Evolutionary conservation across 2,113 vertebrate species (phyloP).

Genomic region (Sinosuthora webbiana): DNA sequence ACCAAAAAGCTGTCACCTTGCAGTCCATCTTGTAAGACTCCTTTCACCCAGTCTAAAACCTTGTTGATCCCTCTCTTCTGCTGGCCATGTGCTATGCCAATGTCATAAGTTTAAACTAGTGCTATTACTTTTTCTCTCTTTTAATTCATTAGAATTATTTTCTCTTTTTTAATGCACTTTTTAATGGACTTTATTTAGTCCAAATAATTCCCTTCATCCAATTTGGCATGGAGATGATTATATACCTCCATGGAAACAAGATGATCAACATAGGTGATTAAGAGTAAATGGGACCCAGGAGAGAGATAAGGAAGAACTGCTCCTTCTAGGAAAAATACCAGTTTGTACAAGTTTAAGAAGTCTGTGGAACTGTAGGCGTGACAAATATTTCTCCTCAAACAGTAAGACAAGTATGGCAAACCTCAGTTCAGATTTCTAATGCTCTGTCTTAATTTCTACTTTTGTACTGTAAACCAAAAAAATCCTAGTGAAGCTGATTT

Average conservation of each 20-base stretch:
- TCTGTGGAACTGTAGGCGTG: background rate
- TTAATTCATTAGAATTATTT: background rate
- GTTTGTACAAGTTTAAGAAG: background rate
- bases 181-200: too few relatives aligned
- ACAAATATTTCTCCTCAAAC: background rate
- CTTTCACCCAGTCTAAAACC: background rate
- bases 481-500: background rate
- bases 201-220: background rate
- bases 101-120: background rate
- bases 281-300: too few relatives aligned
- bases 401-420: background rate
- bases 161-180: too few relatives aligned
- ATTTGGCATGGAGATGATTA: background rate
- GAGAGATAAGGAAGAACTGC: background rate
- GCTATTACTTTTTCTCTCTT: background rate
- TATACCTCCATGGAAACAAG: fast-evolving
- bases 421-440: background rate
- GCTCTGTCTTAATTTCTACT: background rate
- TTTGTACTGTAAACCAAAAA: background rate
- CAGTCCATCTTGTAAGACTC: background rate
- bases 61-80: background rate
- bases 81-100: background rate
- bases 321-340: background rate
- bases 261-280: background rate
- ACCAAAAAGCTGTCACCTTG: background rate